phyloP scores from a whole-genome alignment of 2,888 invertebrate genomes.

The Amiota mariae region DNA sequence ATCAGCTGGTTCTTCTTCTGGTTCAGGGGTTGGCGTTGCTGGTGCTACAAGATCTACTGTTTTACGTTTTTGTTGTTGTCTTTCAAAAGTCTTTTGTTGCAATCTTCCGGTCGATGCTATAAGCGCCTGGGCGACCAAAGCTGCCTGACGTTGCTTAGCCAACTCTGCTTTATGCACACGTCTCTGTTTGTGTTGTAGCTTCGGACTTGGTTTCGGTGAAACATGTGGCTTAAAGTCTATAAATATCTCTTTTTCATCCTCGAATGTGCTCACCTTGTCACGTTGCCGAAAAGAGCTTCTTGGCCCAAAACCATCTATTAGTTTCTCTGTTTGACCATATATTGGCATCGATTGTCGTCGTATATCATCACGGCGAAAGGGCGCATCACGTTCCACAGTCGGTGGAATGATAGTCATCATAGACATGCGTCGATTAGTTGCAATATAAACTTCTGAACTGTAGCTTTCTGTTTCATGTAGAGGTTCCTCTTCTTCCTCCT shows the following conservation, averaged over 20 bases:
- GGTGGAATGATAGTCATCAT: constrained; percentile 54
- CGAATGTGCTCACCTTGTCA: constrained; percentile 55
- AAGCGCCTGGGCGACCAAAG: constrained; percentile 54
- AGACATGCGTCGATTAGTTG: constrained; percentile 60
- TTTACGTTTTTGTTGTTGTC: constrained; percentile 30
- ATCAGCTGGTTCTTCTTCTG: constrained; percentile 37
- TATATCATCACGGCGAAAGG: constrained; percentile 65
- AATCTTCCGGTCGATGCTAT: constrained; percentile 31
- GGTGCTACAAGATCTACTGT: constrained; percentile 27
- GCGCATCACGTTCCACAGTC: constrained; percentile 49
- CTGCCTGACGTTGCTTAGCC: constrained; percentile 75
- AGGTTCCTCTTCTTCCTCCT: constrained; percentile 46
- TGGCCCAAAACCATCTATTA: constrained; percentile 62
- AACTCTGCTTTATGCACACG: constrained; percentile 80
- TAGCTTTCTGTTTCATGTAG: constrained; percentile 58
- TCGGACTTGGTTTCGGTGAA: constrained; percentile 79
- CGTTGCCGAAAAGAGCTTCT: constrained; percentile 60
- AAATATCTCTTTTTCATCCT: constrained; percentile 85
- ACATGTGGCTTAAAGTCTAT: constrained; percentile 89
- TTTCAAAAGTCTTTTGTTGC: too few relatives aligned
- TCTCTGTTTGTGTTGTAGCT: constrained; percentile 76
- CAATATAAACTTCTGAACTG: constrained; percentile 56
- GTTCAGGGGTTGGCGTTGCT: constrained; percentile 21
- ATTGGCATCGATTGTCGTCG: constrained; percentile 69
- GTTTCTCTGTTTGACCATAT: constrained; percentile 65